Percentiles rank a stretch among this genome's conserved stretches.
phyloP scores from a whole-genome alignment of 2,797 vertebrate genomes.

The Gallirallus australis region DNA sequence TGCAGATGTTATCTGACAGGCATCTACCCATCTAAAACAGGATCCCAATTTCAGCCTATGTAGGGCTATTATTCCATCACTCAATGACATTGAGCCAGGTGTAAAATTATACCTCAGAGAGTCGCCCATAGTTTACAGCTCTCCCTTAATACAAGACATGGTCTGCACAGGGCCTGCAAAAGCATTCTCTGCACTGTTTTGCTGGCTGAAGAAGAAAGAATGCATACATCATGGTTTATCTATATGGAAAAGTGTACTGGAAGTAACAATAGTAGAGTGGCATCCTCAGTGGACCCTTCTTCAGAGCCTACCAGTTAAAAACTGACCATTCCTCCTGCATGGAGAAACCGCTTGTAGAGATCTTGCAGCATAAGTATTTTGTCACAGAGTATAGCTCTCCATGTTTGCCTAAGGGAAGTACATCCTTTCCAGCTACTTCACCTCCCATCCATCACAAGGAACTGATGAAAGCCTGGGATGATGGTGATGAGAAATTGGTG shows the following conservation, averaged over 20 bases:
- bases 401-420: neutral
- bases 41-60: neutral
- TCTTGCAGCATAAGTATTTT: neutral
- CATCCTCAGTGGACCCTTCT: neutral
- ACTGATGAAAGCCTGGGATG: constrained; percentile 27
- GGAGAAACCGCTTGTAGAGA: neutral
- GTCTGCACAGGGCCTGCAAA: neutral
- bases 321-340: neutral
- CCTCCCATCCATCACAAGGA: neutral
- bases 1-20: neutral
- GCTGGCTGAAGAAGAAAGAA: neutral
- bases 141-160: neutral
- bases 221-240: neutral
- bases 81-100: neutral
- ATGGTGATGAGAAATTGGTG: neutral
- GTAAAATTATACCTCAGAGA: neutral
- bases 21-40: neutral
- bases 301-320: neutral
- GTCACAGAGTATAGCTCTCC: neutral
- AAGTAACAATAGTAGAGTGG: neutral
- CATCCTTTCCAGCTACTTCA: neutral
- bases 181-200: neutral
- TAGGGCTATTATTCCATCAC: neutral
- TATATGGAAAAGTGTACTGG: neutral
- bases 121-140: neutral